Evolutionary conservation across 2,888 invertebrate genomes (phyloP), one percentile per base, ranked within the genome.

Genomic region (Anorthoa munda): DNA sequence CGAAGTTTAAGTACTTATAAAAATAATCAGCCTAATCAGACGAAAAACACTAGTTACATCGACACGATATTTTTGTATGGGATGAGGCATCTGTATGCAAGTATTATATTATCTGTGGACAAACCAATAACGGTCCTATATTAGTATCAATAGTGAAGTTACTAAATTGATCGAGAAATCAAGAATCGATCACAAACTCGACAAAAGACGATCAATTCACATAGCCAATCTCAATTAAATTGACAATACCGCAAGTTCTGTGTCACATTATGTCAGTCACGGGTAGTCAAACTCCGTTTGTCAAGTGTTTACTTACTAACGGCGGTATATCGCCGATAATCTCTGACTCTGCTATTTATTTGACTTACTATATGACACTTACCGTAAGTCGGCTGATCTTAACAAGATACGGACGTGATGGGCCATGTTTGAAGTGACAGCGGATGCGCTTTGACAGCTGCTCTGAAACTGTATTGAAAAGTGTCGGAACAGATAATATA

Each of bases 301-400:
- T 31, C 51, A 46, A 78, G 76, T 66, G 78, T 82, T 85, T 75
- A 80, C 81, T 67, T 82, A 83, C 76, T 87, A 89, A 87, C 88
- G 88, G 89, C 26, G 17, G 48, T 68, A 65, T 58, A 71, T 78
- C 53, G 55, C 56, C 76, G 72, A 75, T 81, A 86, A 81, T 83
- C 65, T 86, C 76, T 76, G 81, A 82, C 75, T 71, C 59, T 59
- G 56, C 85, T 85, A 90, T 91, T 90, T 91, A 89, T 91, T 90
- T 89, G 86, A 88, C 87, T 89, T 87, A 84, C 87, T 86, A 85
- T 88, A 87, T 87, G 89, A 87, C 88, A 84, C 89, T 92, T 91
- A 91, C 91, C 89, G 92, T 92, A 92, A 91, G 79, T 86, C 82
- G 77, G 86, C 83, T 88, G 91, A 92, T 91, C 89, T 90, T 86